Conservation (phyloP, 1,140 invertebrate genomes). For the Apis florea region DNA sequence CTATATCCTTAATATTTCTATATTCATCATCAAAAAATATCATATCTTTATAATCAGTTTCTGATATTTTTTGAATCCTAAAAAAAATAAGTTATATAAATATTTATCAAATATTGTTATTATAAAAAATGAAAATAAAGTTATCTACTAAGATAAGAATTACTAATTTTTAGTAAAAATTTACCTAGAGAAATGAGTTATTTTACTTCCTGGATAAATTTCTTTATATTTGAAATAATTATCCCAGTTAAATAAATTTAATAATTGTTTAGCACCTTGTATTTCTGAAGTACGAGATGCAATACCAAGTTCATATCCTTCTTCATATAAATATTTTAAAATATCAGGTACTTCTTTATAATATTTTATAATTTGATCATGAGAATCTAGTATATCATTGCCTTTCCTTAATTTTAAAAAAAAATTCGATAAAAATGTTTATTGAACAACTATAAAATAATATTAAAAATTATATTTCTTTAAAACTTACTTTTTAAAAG, state of each 20-base stretch:
- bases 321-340: conserved; percentile 80
- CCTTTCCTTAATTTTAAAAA: conserved; percentile 71
- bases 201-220: conserved; percentile 89
- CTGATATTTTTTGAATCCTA: conserved; percentile 83
- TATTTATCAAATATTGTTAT: not conserved
- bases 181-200: conserved; percentile 86
- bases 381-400: conserved; percentile 81
- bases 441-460: conserved; percentile 15
- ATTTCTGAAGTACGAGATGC: conserved; percentile 86
- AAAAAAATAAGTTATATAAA: conserved; percentile 51
- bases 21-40: conserved; percentile 87
- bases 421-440: conserved; percentile 7
- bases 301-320: conserved; percentile 83
- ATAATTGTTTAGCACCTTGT: conserved; percentile 84
- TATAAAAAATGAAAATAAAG: conserved; percentile 32
- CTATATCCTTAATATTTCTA: conserved; percentile 83
- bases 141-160: not conserved
- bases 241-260: conserved; percentile 86
- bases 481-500: conserved; percentile 79
- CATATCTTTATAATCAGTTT: conserved; percentile 84
- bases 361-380: conserved; percentile 79
- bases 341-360: conserved; percentile 84
- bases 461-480: conserved; percentile 10
- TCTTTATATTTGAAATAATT: conserved; percentile 87
- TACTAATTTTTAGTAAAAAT: conserved; percentile 48